phyloP scores from a whole-genome alignment of 2,797 vertebrate species.

The Thunnus albacares region DNA sequence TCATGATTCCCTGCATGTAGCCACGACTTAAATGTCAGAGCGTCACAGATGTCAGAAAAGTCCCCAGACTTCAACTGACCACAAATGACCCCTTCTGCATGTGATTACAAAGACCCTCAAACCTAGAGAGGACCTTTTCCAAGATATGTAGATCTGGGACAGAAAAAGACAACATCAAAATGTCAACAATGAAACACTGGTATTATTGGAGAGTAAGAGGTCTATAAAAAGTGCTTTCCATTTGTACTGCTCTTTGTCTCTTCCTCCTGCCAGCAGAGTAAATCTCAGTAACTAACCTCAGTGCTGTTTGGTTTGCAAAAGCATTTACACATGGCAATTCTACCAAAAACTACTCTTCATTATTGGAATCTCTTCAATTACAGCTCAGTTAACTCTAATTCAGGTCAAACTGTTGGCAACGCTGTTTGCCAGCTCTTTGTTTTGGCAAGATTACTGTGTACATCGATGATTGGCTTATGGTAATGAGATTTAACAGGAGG shows the following conservation, averaged over 20 bases:
- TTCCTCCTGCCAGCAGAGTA: slow-evolving; percentile 1
- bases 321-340: slow-evolving; percentile 20
- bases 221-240: slow-evolving; percentile 10
- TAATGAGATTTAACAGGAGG: slow-evolving; percentile 54
- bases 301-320: neutral
- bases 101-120: slow-evolving; percentile 46
- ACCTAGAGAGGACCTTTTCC: slow-evolving; percentile 26
- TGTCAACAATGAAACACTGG: slow-evolving; percentile 44
- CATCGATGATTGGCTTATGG: slow-evolving; percentile 36
- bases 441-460: slow-evolving; percentile 46
- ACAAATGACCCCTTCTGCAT: slow-evolving; percentile 39
- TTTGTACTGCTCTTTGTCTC: slow-evolving; percentile 10
- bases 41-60: slow-evolving; percentile 41
- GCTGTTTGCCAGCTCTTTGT: slow-evolving; percentile 50
- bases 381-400: slow-evolving; percentile 37
- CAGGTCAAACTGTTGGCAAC: slow-evolving; percentile 35
- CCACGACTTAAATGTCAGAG: slow-evolving; percentile 70
- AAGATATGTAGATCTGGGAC: slow-evolving; percentile 45
- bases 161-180: slow-evolving; percentile 51
- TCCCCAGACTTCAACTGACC: slow-evolving; percentile 49
- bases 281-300: slow-evolving; percentile 27
- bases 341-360: slow-evolving; percentile 24
- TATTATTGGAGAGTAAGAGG: slow-evolving; percentile 2
- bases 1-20: slow-evolving; percentile 53
- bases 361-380: slow-evolving; percentile 35